Conservation (phyloP, 1,140 invertebrate species). For the Euwallacea similis region DNA sequence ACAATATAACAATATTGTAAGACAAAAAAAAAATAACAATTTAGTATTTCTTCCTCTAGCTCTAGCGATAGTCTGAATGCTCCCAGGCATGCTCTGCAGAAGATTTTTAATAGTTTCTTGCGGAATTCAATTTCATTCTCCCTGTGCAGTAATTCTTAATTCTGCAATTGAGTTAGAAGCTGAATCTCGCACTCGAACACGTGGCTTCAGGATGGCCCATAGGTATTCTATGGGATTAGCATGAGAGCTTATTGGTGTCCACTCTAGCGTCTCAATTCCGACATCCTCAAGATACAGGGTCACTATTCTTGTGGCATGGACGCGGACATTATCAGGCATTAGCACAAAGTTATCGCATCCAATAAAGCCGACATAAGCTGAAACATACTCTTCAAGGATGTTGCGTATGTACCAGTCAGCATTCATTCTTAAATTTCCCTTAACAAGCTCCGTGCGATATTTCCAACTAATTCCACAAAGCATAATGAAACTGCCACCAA, state of each 20-base stretch:
- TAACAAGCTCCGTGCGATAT: slow-evolving; percentile 15
- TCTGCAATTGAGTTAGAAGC: neutral
- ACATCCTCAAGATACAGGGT: slow-evolving; percentile 16
- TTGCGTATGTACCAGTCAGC: slow-evolving; percentile 24
- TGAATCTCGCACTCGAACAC: neutral
- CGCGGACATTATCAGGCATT: slow-evolving; percentile 11
- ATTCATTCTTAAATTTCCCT: slow-evolving; percentile 35
- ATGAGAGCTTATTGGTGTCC: slow-evolving; percentile 11
- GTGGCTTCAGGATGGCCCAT: neutral
- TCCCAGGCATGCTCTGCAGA: no score
- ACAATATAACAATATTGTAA: no score
- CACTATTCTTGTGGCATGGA: neutral
- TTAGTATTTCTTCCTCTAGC: neutral
- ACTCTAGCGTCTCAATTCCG: slow-evolving; percentile 8
- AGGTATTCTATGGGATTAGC: neutral
- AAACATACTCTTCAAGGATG: no score
- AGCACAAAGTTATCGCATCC: slow-evolving; percentile 12
- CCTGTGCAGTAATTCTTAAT: slow-evolving; percentile 1
- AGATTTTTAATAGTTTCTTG: neutral
- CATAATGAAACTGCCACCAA: slow-evolving; percentile 48
- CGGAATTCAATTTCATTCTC: slow-evolving; percentile 5
- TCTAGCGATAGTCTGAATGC: neutral
- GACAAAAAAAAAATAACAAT: neutral
- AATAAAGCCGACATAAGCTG: neutral
- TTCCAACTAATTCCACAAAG: slow-evolving; percentile 45